A percentile compares a stretch with the other conserved stretches of the same genome.
Evolutionary conservation across 2,888 invertebrate species (phyloP).

Genomic region (Megaustenia siamemsis): DNA sequence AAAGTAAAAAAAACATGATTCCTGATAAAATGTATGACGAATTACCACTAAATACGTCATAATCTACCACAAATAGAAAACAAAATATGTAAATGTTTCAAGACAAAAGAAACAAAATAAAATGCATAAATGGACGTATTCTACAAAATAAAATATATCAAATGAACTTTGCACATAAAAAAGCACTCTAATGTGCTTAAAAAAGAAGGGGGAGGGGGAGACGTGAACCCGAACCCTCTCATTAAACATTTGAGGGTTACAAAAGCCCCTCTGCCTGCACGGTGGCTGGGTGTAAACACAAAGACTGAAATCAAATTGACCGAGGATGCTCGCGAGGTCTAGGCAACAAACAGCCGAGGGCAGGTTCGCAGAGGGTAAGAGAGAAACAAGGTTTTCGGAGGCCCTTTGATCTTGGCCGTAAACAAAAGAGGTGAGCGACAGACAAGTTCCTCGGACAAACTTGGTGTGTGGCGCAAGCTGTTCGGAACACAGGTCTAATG

Average conservation of each 20-base stretch:
- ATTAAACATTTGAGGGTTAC: background rate
- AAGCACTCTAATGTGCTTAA: background rate
- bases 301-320: conserved; percentile 44
- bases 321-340: conserved; percentile 48
- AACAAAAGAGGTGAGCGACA: conserved; percentile 49
- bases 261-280: background rate
- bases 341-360: conserved; percentile 48
- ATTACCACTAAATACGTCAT: too few species aligned
- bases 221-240: background rate
- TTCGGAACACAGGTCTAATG: background rate
- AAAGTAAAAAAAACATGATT: too few species aligned
- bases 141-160: too few species aligned
- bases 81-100: too few species aligned
- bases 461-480: conserved; percentile 36
- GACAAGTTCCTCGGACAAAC: conserved; percentile 40
- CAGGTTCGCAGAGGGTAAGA: conserved; percentile 44
- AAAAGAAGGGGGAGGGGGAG: background rate
- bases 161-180: too few species aligned
- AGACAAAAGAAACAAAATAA: too few species aligned
- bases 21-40: too few species aligned
- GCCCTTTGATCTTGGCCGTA: conserved; percentile 47
- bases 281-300: conserved; percentile 24
- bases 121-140: too few species aligned
- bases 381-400: conserved; percentile 43
- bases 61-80: too few species aligned